phyloP scores from a whole-genome alignment of 2,113 vertebrate genomes.

The Corydoras sp. region DNA sequence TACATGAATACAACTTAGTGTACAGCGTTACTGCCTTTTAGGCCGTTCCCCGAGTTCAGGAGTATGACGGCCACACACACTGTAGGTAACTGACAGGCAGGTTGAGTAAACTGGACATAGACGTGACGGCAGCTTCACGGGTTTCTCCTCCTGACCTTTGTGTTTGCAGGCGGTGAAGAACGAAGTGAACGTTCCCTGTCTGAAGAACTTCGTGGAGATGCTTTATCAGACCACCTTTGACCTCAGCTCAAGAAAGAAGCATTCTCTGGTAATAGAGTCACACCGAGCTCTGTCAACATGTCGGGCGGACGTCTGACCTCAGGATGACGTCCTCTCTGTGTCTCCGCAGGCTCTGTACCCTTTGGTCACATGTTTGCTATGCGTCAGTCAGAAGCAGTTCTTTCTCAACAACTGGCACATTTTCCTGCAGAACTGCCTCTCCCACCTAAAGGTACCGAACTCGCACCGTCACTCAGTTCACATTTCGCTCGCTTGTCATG shows the following conservation, averaged over 20 bases:
- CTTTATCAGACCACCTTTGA: slow-evolving; percentile 98
- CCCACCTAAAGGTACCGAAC: slow-evolving; percentile 90
- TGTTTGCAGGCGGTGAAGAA: slow-evolving; percentile 93
- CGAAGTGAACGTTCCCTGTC: slow-evolving; percentile 97
- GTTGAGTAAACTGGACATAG: too few species aligned
- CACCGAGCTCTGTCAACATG: neutral
- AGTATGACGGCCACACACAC: too few species aligned
- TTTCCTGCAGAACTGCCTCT: slow-evolving; percentile 98
- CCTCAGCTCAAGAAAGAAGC: slow-evolving; percentile 97
- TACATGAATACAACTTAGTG: too few species aligned
- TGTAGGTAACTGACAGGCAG: too few species aligned
- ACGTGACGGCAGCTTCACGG: too few species aligned
- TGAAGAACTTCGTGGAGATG: slow-evolving; percentile 99
- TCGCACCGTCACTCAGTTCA: too few species aligned
- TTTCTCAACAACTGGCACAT: slow-evolving; percentile 99
- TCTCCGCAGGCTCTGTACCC: slow-evolving; percentile 85
- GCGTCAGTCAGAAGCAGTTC: slow-evolving; percentile 99
- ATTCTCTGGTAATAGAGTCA: slow-evolving; percentile 80
- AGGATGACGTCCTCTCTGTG: neutral
- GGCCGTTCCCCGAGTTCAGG: too few species aligned
- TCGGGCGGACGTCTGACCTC: too few species aligned
- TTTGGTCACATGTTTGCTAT: slow-evolving; percentile 96
- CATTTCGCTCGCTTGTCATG: too few species aligned
- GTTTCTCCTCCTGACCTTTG: neutral
- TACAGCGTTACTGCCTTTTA: too few species aligned